Conservation (phyloP, 92 coral and sea anemone species). For the Isaurus tuberculatus region DNA sequence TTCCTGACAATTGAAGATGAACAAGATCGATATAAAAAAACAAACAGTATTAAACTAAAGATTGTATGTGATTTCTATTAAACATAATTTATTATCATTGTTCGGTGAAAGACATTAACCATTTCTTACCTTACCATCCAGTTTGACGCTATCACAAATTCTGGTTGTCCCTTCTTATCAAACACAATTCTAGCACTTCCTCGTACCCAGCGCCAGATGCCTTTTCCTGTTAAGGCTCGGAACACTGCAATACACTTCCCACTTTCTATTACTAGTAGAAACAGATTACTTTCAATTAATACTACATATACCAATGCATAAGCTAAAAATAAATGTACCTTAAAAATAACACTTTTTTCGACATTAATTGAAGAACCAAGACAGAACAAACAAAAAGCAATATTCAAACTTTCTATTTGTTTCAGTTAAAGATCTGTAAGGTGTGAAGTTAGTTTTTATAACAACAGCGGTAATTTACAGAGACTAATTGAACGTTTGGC, state of each 20-base stretch:
- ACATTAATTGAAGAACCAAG: no score
- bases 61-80: no score
- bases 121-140: constrained; percentile 63
- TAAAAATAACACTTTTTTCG: no score
- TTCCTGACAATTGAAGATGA: no score
- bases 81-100: neutral
- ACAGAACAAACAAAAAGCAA: no score
- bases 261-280: constrained; percentile 40
- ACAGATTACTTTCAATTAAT: neutral
- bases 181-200: constrained; percentile 70
- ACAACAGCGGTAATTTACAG: no score
- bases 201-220: constrained; percentile 80
- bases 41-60: no score
- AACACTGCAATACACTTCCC: constrained; percentile 63
- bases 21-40: no score
- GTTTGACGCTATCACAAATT: constrained; percentile 55
- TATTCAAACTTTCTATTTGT: no score
- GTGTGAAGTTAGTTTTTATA: no score
- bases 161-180: constrained; percentile 63
- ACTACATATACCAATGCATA: neutral
- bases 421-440: no score
- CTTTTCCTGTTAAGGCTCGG: constrained; percentile 71
- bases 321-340: neutral
- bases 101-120: neutral
- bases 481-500: no score